phyloP scores from a whole-genome alignment of 1,140 invertebrate genomes.

The Belonocnema kinseyi region DNA sequence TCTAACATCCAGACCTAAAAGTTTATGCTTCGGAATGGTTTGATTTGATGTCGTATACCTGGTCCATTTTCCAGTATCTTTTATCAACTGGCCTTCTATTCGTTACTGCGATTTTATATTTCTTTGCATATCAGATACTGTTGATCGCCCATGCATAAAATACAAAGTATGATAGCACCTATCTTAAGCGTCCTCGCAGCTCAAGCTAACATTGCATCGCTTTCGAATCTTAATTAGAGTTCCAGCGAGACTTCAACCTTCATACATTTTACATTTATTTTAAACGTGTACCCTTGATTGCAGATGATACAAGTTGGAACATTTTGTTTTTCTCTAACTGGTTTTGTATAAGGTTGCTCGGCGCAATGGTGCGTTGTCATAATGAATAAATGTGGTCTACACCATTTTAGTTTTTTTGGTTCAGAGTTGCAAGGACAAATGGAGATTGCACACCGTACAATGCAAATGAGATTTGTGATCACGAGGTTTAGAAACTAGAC shows the following conservation, averaged over 20 bases:
- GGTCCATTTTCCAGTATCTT: conserved; percentile 19
- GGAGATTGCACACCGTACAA: not conserved
- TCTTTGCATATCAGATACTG: conserved; percentile 1
- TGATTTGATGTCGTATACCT: not conserved
- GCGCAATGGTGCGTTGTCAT: not conserved
- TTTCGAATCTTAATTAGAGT: conserved; percentile 56
- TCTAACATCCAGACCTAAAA: too few species aligned
- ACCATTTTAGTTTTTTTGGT: not conserved
- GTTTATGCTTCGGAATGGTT: too few species aligned
- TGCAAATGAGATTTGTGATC: too few species aligned
- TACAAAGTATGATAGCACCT: not conserved
- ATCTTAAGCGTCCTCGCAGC: conserved; percentile 22
- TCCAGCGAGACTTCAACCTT: conserved; percentile 24
- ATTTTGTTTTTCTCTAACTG: not conserved
- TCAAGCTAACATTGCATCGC: conserved; percentile 47
- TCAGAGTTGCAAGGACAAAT: not conserved
- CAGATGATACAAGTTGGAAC: not conserved
- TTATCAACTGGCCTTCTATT: conserved; percentile 32
- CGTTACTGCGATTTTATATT: conserved; percentile 38
- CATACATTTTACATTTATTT: conserved; percentile 8
- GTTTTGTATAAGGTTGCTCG: not conserved
- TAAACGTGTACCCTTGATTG: not conserved
- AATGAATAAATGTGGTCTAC: not conserved
- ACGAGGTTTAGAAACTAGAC: too few species aligned
- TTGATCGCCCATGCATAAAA: conserved; percentile 12